Conservation (phyloP, 2,113 vertebrate species). For the Oryzias woworae region DNA sequence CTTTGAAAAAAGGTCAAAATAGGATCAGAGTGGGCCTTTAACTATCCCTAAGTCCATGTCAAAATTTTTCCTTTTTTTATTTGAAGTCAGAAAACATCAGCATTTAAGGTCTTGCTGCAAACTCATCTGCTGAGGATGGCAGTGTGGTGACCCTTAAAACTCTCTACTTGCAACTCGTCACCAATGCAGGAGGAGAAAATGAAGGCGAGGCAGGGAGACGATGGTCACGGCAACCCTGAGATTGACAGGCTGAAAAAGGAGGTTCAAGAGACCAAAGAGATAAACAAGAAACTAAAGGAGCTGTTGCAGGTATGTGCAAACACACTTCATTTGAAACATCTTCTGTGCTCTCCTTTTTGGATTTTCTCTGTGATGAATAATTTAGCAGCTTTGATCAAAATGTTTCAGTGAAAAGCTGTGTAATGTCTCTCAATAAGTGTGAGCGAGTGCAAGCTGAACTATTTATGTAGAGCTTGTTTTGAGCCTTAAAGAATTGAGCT, state of each 20-base stretch:
- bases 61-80: no score
- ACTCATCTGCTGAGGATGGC: constrained; percentile 30
- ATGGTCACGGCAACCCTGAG: constrained; percentile 76
- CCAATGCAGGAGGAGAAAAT: constrained; percentile 71
- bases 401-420: constrained; percentile 14
- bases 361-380: constrained; percentile 60
- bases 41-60: no score
- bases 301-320: constrained; percentile 81
- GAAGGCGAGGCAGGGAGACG: constrained; percentile 68
- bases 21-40: no score
- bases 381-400: constrained; percentile 47
- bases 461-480: neutral
- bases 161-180: constrained; percentile 10
- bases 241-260: constrained; percentile 82
- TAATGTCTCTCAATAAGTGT: constrained; percentile 3
- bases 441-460: neutral
- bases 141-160: neutral
- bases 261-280: constrained; percentile 82
- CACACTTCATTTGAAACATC: constrained; percentile 4
- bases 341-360: constrained; percentile 15
- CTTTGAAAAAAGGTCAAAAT: no score
- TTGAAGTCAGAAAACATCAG: constrained; percentile 20
- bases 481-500: constrained; percentile 1
- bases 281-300: constrained; percentile 81
- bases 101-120: constrained; percentile 16